These are phyloP conservation scores for Melanophora roralis DNA, from an alignment of 2,888 invertebrate species.

Conservation along the genomic window DNA sequence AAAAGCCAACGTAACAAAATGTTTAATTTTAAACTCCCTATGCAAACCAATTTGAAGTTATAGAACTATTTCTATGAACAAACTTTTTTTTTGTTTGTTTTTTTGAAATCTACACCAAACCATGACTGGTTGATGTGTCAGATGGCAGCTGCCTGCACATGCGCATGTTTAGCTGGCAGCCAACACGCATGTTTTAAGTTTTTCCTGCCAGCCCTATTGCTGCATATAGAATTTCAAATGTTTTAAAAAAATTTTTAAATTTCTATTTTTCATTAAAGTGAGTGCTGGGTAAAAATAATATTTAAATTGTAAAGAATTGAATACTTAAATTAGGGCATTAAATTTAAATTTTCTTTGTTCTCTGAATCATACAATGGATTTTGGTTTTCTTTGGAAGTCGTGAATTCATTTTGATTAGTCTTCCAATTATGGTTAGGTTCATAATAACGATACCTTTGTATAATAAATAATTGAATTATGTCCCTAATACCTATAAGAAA, in stretches of 20 bases:
- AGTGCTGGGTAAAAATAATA: conserved; percentile 1
- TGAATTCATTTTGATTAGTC: conserved; percentile 14
- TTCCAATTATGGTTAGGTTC: conserved; percentile 35
- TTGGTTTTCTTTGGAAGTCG: background rate
- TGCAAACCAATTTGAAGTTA: background rate
- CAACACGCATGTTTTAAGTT: conserved; percentile 24
- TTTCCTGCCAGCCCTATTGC: background rate
- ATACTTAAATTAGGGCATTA: conserved; percentile 37
- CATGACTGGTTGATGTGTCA: background rate
- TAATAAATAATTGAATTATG: conserved; percentile 1
- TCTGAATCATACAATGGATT: conserved; percentile 30
- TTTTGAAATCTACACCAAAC: background rate
- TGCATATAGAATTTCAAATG: conserved; percentile 31
- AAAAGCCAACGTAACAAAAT: background rate
- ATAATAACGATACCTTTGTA: background rate
- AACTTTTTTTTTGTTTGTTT: background rate
- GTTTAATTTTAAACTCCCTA: background rate
- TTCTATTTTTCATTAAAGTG: conserved; percentile 6
- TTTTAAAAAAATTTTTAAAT: background rate
- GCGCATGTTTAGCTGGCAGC: background rate
- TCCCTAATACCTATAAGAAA: background rate
- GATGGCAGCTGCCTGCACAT: conserved; percentile 43
- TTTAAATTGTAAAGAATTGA: background rate
- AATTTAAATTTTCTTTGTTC: conserved; percentile 16
- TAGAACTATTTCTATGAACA: too few species aligned